These are phyloP conservation scores for Metallyticus violacea DNA, from an alignment of 2,888 invertebrate species.

Conservation along the genomic window DNA sequence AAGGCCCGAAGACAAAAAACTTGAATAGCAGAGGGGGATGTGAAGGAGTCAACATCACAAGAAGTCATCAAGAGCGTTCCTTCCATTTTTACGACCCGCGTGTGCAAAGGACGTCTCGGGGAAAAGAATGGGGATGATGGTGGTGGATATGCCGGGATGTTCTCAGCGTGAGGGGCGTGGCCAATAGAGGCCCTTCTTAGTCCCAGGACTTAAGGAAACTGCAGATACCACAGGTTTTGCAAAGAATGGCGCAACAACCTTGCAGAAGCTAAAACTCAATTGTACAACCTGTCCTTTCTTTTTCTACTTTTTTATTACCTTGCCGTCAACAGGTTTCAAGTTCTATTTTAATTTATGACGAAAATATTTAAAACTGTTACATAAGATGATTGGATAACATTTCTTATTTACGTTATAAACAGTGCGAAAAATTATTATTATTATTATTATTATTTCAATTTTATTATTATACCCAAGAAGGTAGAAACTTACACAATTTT, in stretches of 20 bases:
- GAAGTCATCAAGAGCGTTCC: constrained; percentile 19
- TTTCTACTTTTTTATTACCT: neutral
- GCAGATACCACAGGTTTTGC: neutral
- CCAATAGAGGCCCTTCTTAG: neutral
- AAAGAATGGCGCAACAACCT: neutral
- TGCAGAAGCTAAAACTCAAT: neutral
- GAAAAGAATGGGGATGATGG: neutral
- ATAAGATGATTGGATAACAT: too few species aligned
- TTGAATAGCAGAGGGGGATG: neutral
- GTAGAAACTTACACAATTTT: too few species aligned
- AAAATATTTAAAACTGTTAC: too few species aligned
- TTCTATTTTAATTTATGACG: too few species aligned
- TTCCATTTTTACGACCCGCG: constrained; percentile 10
- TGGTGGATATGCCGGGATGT: neutral
- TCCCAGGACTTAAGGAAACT: neutral
- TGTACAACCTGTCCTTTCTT: neutral
- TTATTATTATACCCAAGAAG: too few species aligned
- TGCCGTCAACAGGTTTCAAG: too few species aligned
- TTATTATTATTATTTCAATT: too few species aligned
- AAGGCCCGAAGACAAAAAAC: neutral
- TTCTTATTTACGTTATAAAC: too few species aligned
- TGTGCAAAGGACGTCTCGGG: neutral
- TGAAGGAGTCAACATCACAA: constrained; percentile 2
- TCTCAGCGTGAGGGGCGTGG: neutral
- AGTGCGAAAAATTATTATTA: too few species aligned